A percentile compares a stretch with the other conserved stretches of the same genome.
These are phyloP conservation scores for Copidosoma floridanum DNA, from an alignment of 1,140 invertebrate species.

Conservation along the genomic window DNA sequence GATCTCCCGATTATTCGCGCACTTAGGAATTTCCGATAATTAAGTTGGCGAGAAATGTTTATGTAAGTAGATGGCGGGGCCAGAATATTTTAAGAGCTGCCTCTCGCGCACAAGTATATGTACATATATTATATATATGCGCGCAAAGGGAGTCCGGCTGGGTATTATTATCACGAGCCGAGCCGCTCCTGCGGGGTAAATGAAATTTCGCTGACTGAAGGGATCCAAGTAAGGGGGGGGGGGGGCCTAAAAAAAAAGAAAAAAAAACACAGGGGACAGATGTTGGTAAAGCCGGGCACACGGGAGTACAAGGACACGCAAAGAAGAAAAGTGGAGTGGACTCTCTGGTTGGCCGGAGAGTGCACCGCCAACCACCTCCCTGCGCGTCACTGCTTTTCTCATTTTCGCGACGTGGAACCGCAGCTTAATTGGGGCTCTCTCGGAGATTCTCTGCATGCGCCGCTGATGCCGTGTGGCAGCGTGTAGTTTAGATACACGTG, in stretches of 20 bases:
- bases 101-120: too few relatives aligned
- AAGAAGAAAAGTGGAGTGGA: not conserved
- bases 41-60: constrained; percentile 22
- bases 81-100: constrained; percentile 22
- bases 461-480: too few relatives aligned
- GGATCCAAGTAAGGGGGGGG: too few relatives aligned
- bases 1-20: constrained; percentile 17
- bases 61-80: constrained; percentile 12
- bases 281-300: too few relatives aligned
- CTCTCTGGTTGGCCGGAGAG: too few relatives aligned
- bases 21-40: constrained; percentile 27
- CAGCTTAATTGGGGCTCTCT: constrained; percentile 37
- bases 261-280: too few relatives aligned
- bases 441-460: constrained; percentile 1
- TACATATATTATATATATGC: too few relatives aligned
- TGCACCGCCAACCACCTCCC: not conserved
- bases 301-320: too few relatives aligned
- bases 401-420: constrained; percentile 35
- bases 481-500: too few relatives aligned
- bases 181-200: not conserved
- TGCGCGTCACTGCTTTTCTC: constrained; percentile 8
- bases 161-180: too few relatives aligned
- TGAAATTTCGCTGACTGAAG: constrained; percentile 12
- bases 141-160: too few relatives aligned
- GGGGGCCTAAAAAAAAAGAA: too few relatives aligned